Base-by-base conservation (phyloP, 2,797 vertebrate genomes). In the Sebastes trivittatus region DNA sequence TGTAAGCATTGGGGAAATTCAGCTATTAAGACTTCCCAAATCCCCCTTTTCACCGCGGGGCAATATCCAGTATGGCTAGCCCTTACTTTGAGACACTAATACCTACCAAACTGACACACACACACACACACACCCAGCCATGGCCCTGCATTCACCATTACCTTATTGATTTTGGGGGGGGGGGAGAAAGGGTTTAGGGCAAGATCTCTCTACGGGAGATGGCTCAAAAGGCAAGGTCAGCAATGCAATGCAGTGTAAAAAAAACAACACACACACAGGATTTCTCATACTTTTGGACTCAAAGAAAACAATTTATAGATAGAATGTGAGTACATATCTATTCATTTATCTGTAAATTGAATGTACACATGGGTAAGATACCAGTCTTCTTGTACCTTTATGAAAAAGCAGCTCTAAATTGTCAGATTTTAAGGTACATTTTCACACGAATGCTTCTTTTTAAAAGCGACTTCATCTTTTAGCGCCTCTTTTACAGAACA, bases 61-160 rank as follows among this genome's bases (percentile, higher is more conserved):
- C 84, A 75, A 85, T 80, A 89, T 79, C 78, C 78, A 84, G 76
- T 64, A 68, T 55, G 75, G 63, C 76, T 61, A 59, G 80, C 11
- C 52, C 56, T 67, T 22, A 79, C 86, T 90, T 75, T 64, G 66
- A 89, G 77, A 92, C 75, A 85, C 76, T 79, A 91, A 90, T 83
- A 89, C 81, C 77, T 36, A 72, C 81, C 72, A 80, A 81, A 87
- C 75, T 60, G 32, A 84, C 80, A 73, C 72, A 75, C 49, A 77
- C 75, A 72, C 54, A 77, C 75, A 66, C 54, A 72, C 74, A 60
- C 70, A 70, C 71, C 36, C 65, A 80, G 67, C 25, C 78, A 86
- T 46, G 64, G 83, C 46, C 83, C 78, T 85, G 83, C 86, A 87
- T 93, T 92, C 86, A 91, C 88, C 90, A 93, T 94, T 93, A 92